Evolutionary conservation across 2,888 invertebrate species (phyloP).

Genomic region (Leistus spinibarbis): DNA sequence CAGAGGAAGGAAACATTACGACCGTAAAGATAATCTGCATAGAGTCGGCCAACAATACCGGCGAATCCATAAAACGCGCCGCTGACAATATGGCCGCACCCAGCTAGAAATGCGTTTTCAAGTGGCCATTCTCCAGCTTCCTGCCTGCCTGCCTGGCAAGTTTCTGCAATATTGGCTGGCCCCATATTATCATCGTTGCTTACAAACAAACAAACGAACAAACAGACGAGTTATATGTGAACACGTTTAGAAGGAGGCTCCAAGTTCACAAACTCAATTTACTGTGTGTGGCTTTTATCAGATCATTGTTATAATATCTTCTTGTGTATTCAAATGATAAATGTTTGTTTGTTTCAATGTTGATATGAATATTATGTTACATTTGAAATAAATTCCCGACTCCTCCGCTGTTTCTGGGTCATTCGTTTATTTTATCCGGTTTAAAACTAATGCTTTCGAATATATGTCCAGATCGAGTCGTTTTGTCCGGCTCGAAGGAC

Average conservation of each 20-base stretch:
- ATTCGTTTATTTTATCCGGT: too few species aligned
- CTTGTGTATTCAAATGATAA: background rate
- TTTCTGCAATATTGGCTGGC: background rate
- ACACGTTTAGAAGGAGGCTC: background rate
- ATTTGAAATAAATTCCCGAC: too few species aligned
- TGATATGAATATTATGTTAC: too few species aligned
- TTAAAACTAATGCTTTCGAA: too few species aligned
- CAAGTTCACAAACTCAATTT: conserved; percentile 8
- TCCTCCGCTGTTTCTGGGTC: too few species aligned
- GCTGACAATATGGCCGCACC: background rate
- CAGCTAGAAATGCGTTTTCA: background rate
- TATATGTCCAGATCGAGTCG: too few species aligned
- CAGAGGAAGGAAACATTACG: background rate
- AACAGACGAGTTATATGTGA: too few species aligned
- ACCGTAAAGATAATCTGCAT: conserved; percentile 8
- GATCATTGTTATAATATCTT: background rate
- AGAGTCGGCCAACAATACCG: background rate
- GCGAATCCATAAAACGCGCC: background rate
- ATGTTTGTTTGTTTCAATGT: too few species aligned
- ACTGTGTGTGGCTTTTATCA: background rate
- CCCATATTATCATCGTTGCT: background rate
- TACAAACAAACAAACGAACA: background rate
- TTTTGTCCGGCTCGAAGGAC: too few species aligned
- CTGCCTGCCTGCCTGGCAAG: background rate
- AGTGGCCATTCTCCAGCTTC: conserved; percentile 5